Evolutionary conservation across 2,113 vertebrate species (phyloP), one percentile per base, ranked within the genome.

Genomic region (Poeciliopsis prolifica): DNA sequence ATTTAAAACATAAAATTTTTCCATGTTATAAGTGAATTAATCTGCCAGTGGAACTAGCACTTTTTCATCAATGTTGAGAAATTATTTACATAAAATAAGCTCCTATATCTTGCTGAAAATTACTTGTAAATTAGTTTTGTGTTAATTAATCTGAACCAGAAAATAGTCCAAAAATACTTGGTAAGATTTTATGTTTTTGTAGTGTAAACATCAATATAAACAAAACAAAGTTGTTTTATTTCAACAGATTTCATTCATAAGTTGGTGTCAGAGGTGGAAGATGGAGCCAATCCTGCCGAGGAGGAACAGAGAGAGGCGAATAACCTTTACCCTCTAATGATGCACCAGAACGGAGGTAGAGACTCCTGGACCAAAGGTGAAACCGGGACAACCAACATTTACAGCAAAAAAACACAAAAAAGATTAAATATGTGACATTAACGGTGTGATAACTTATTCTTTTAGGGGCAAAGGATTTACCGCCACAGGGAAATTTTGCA

Each of bases 201-300:
- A 44, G 12, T 4, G 14, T 48, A 63, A 63, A 8, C 29, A 22
- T 11, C 7, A 31, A 7, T 22, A 12, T 28, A 24, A 63, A 40
- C 58, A 24, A 76, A 10, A 14, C 1, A 61, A 33, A 6, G 5
- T 28, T 78, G 11, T 60, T 74, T 68, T 9, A 37, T 73, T n/a
- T 71, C 30, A 26, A 65, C 86, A 95, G 94, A 95, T 61, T 87
- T 94, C 14, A 83, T 94, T 69, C 92, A 95, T 75, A 95, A 93
- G 74, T 82, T 95, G 72, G 88, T 92, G 68, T 89, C 89, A 71
- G 92, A 94, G 58, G 89, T 92, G 19, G 92, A 93, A 48, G 91
- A 91, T 7, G 86, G 85, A 48, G 58, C 86, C 30, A 78, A 83
- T 61, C 19, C 82, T 35, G 87, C 89, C 9, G 86, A 91, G 30